Evolutionary conservation across 2,888 invertebrate species (phyloP), one percentile per base, ranked within the genome.

Genomic region (Scrobipalpa costella): DNA sequence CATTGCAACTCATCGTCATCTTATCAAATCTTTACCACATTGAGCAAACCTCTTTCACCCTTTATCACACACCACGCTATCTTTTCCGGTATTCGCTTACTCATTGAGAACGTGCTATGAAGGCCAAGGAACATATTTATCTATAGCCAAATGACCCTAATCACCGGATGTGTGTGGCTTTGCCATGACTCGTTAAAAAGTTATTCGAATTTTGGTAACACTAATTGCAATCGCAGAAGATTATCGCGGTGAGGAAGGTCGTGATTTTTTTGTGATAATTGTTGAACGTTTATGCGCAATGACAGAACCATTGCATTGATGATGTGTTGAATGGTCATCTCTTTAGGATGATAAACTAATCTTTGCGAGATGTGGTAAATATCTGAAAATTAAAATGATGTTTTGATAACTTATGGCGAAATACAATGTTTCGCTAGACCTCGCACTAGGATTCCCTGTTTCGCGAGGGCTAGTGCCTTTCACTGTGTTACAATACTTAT

Each of bases 11-110:
- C 27, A 27, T 27, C 27, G 27, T 27, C 27, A 2, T 5, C 27
- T 27, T 27, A 27, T 27, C 27, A 27, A 27, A 27, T 27, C 27
- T 27, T 27, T 15, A 47, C 15, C n/a, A 47, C 47, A 47, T 47
- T 47, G 47, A 1, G n/a, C 49, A 49, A 7, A 7, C 50, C 19
- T 2, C 17, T 17, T 11, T 50, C 49, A 49, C 6, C 17, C 6
- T 3, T 7, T 33, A 27, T 47, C n/a, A 47, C 2, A 34, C 21
- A 27, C 7, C 27, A 27, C 47, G 13, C 7, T 33, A 52, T 34
- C 17, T 44, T 44, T 63, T 60, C 60, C 21, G 40, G 58, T 58
- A 64, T 63, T 63, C 62, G 62, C 61, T 65, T 65, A 65, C 65
- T 64, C 64, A 64, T 60, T 50, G 57, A 33, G 27, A 27, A 57